Conservation (phyloP, 2,797 vertebrate genomes). For the Anguilla obscura region DNA sequence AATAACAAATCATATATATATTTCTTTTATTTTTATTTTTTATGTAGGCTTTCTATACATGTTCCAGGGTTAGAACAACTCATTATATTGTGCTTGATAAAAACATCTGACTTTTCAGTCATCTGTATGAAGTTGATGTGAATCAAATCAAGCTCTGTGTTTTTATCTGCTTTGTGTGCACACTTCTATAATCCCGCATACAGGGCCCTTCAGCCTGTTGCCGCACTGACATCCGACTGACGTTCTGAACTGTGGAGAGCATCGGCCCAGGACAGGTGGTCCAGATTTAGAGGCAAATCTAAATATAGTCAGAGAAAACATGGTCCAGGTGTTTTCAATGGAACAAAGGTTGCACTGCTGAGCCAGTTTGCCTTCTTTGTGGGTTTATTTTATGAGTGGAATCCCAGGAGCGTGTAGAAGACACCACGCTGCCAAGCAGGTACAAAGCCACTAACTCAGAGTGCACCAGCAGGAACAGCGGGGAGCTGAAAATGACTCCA, state of each 20-base stretch:
- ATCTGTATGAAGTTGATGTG: not conserved
- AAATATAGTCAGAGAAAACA: constrained; percentile 68
- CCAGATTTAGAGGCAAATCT: constrained; percentile 62
- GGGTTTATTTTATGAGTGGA: constrained; percentile 58
- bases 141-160: constrained; percentile 30
- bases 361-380: constrained; percentile 50
- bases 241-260: constrained; percentile 45
- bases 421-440: constrained; percentile 47
- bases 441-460: constrained; percentile 42
- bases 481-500: constrained; percentile 45
- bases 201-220: constrained; percentile 34
- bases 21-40: not conserved
- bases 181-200: constrained; percentile 34
- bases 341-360: constrained; percentile 53
- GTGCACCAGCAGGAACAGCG: constrained; percentile 35
- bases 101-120: not conserved
- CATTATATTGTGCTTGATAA: not conserved
- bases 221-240: constrained; percentile 38
- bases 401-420: constrained; percentile 53
- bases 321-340: constrained; percentile 64
- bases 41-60: not conserved
- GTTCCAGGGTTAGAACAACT: not conserved
- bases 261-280: constrained; percentile 61
- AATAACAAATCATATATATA: not conserved
- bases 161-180: constrained; percentile 20